These are phyloP conservation scores for Parnassius glacialis DNA, from an alignment of 2,888 invertebrate genomes.

Conservation along the genomic window DNA sequence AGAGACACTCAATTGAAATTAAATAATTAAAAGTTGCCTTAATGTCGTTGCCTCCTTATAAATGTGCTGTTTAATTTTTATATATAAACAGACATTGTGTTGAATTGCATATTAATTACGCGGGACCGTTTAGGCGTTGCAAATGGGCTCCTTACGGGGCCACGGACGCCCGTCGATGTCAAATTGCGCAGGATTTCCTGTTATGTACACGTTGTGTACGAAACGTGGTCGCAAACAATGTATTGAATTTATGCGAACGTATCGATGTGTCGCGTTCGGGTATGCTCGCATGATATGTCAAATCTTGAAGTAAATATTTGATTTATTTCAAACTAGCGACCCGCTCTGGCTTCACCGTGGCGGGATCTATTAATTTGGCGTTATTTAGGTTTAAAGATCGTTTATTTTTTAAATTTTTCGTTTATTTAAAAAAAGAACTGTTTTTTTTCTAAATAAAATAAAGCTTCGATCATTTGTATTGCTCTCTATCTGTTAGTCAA, in stretches of 20 bases:
- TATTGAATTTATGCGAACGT: not conserved
- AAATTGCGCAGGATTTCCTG: constrained; percentile 29
- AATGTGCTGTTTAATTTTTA: constrained; percentile 6
- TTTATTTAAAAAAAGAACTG: no score
- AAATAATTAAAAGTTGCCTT: not conserved
- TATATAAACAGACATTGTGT: constrained; percentile 21
- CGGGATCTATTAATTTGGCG: no score
- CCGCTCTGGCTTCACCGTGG: no score
- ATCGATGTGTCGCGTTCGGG: not conserved
- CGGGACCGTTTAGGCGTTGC: constrained; percentile 28
- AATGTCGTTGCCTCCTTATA: constrained; percentile 12
- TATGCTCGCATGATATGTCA: not conserved
- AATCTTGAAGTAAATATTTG: not conserved
- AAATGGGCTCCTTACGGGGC: constrained; percentile 28
- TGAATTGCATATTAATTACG: constrained; percentile 33
- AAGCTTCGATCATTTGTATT: no score
- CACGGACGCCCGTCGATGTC: constrained; percentile 24
- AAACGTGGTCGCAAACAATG: not conserved
- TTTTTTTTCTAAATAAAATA: no score
- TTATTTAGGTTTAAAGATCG: no score
- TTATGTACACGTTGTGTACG: constrained; percentile 1
- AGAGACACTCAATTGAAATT: not conserved
- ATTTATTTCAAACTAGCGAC: no score
- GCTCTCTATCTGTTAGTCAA: no score
- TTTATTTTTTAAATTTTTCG: no score